Evolutionary conservation across 2,113 vertebrate genomes (phyloP).

Genomic region (Phaethon lepturus): DNA sequence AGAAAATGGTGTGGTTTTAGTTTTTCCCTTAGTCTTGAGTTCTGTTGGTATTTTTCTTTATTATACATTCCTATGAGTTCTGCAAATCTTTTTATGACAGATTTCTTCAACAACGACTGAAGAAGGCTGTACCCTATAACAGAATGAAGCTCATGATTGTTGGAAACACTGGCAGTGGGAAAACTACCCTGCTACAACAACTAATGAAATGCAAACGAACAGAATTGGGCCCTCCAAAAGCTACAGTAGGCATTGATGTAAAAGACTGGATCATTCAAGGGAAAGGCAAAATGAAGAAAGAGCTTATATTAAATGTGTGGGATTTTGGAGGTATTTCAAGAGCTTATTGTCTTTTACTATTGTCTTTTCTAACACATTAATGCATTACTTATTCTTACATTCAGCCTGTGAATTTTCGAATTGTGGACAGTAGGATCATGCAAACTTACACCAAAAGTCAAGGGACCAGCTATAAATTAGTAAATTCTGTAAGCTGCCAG

Average conservation of each 20-base stretch:
- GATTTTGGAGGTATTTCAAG: conserved; percentile 90
- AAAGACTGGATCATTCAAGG: conserved; percentile 88
- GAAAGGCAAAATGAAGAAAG: conserved; percentile 81
- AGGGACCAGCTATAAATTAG: neutral
- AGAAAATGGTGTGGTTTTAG: neutral
- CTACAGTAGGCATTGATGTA: conserved; percentile 85
- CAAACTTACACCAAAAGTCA: neutral
- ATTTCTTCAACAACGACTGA: conserved; percentile 95
- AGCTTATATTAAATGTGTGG: conserved; percentile 92
- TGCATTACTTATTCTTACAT: neutral
- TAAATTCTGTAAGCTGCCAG: neutral
- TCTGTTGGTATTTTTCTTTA: neutral
- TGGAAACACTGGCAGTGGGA: conserved; percentile 90
- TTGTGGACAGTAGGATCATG: neutral
- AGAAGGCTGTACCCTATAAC: conserved; percentile 93
- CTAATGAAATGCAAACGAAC: conserved; percentile 87
- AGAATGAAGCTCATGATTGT: conserved; percentile 96
- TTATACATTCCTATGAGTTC: neutral
- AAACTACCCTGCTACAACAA: conserved; percentile 89
- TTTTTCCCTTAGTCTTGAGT: neutral
- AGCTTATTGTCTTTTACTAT: neutral
- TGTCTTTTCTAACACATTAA: neutral
- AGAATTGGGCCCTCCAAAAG: conserved; percentile 58
- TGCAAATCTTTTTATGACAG: conserved; percentile 66
- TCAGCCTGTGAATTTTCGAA: neutral